These are phyloP conservation scores for Papilio xuthus DNA, from an alignment of 1,140 invertebrate genomes.

Conservation along the genomic window DNA sequence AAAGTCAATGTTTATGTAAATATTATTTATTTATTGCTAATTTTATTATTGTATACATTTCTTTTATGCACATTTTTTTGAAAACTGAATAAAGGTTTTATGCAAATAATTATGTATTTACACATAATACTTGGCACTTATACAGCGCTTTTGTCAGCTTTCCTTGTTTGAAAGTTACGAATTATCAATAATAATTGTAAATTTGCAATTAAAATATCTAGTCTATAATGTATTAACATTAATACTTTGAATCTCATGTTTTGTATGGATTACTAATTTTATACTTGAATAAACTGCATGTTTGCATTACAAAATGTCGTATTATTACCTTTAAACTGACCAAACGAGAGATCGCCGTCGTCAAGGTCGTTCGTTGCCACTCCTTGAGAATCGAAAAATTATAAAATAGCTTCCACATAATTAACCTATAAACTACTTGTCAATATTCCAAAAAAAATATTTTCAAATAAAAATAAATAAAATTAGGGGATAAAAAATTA, in stretches of 20 bases:
- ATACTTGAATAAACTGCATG: slow-evolving; percentile 43
- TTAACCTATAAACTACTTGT: no score
- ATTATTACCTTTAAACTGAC: no score
- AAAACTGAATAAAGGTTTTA: no score
- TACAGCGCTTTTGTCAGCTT: background rate
- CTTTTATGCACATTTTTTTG: no score
- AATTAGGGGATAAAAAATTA: background rate
- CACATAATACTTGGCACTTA: background rate
- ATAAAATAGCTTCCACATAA: no score
- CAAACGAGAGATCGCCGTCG: no score
- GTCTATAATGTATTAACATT: slow-evolving; percentile 25
- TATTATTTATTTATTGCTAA: background rate
- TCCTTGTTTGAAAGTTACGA: background rate
- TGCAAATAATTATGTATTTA: background rate
- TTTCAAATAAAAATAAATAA: no score
- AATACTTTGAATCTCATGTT: slow-evolving; percentile 51
- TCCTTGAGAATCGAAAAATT: no score
- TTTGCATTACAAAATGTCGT: slow-evolving; percentile 9
- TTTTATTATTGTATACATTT: background rate
- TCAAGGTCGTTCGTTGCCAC: no score
- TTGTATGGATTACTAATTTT: slow-evolving; percentile 42
- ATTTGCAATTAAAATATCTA: slow-evolving; percentile 15
- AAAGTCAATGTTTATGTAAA: background rate
- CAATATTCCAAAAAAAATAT: no score
- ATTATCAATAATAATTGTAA: background rate